Conservation (phyloP, 2,797 vertebrate species). For the Mionectes olivaceus region DNA sequence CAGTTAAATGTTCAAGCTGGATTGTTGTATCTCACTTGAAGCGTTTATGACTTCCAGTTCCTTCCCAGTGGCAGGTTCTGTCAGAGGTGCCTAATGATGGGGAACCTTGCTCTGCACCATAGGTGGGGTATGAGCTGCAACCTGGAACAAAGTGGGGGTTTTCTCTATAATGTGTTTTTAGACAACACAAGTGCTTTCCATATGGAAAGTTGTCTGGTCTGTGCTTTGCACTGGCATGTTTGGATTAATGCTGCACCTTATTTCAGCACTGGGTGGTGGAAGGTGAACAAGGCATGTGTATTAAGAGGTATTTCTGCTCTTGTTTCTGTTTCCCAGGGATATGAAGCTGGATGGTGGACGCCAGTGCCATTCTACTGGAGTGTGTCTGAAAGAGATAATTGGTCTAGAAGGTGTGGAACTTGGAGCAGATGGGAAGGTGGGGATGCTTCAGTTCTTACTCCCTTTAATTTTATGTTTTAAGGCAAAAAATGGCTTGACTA, state of each 20-base stretch:
- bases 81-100: neutral
- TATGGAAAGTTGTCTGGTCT: neutral
- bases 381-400: constrained; percentile 94
- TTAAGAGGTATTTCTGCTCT: constrained; percentile 15
- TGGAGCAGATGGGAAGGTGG: constrained; percentile 97
- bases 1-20: neutral
- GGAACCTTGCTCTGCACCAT: neutral
- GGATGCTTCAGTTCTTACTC: constrained; percentile 43
- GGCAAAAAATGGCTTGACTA: neutral
- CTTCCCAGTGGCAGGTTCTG: neutral
- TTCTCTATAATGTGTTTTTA: neutral
- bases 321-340: constrained; percentile 83
- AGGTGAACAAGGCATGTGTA: rapidly evolving
- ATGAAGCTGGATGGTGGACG: constrained; percentile 91
- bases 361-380: constrained; percentile 90
- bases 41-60: neutral
- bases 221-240: neutral
- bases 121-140: neutral
- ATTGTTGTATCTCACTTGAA: neutral
- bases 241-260: neutral
- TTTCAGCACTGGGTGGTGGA: neutral
- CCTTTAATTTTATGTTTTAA: neutral
- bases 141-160: neutral
- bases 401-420: constrained; percentile 98
- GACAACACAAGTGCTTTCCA: neutral